Base-by-base conservation (phyloP, 2,797 vertebrate species). In the Paedocypris micromegethes region DNA sequence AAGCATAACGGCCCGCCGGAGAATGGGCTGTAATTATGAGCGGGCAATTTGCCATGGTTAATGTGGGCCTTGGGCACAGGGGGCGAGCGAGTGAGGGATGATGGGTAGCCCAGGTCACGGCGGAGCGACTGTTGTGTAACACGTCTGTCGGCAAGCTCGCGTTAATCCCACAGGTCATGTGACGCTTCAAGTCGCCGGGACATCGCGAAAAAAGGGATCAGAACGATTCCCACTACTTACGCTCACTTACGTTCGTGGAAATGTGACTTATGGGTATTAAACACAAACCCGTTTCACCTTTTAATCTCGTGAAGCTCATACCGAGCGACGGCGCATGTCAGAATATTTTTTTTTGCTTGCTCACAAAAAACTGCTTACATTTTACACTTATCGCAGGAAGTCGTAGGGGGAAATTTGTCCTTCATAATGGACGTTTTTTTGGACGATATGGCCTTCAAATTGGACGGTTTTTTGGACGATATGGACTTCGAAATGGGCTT, bases 11-110 rank as follows among this genome's bases (percentile, higher is more conserved):
- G 55, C 58, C 46, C 6, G 4, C 51, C 8, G 42, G 8, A 50
- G 42, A 65, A 52, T 58, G 58, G 67, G 68, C 56, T 45, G 46
- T 74, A 74, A 74, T 72, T 64, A 72, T 68, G 63, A 57, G 38
- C 61, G 66, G 66, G 47, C 66, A 72, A 66, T 76, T 64, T 76
- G 72, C 59, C 61, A 44, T 69, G 62, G 58, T 65, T 57, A 74
- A 72, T 70, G 58, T 64, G 48, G 58, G 61, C 58, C 70, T 67
- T 5, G 66, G 73, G 49, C 55, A 61, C 4, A 52, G 41, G n/a
- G 2, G 49, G 40, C 42, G 45, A 48, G 60, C 37, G 54, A 70
- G 52, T 59, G 51, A 40, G 7, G 57, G 42, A 53, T 39, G 9
- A 72, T 60, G 55, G 58, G 65, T 50, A 68, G 9, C 49, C 48